Conservation (phyloP, 2,797 vertebrate genomes). For the Manis crassicaudata region DNA sequence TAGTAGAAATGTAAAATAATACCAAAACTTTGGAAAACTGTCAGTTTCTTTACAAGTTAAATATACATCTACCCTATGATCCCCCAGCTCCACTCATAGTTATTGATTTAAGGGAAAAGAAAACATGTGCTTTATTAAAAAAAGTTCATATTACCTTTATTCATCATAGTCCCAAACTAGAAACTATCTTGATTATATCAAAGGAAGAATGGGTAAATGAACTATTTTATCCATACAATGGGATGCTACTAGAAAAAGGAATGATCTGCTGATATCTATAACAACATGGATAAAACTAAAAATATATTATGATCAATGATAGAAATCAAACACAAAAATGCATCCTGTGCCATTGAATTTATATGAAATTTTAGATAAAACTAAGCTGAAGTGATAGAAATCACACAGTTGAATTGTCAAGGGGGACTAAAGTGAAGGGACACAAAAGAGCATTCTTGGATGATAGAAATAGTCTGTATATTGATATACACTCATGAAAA, state of each 20-base stretch:
- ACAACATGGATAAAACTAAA: not conserved
- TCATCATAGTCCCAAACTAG: not conserved
- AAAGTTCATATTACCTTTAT: not conserved
- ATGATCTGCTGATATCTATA: not conserved
- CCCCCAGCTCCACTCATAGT: not conserved
- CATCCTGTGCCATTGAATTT: not conserved
- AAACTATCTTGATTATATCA: not conserved
- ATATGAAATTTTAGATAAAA: constrained; percentile 16
- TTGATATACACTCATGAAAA: not conserved
- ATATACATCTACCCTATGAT: not conserved
- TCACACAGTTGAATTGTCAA: not conserved
- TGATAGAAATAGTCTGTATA: not conserved
- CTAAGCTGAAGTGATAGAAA: not conserved
- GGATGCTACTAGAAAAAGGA: not conserved
- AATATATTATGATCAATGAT: not conserved
- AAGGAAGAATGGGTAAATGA: not conserved
- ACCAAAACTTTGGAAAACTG: not conserved
- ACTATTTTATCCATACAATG: not conserved
- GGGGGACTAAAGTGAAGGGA: not conserved
- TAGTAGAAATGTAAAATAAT: not conserved
- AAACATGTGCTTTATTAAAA: not conserved
- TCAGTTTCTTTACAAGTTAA: not conserved
- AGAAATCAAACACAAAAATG: not conserved
- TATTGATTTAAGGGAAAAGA: not conserved
- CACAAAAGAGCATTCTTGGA: not conserved